Base-by-base conservation (phyloP, 2,113 vertebrate species). In the Calonectris borealis region DNA sequence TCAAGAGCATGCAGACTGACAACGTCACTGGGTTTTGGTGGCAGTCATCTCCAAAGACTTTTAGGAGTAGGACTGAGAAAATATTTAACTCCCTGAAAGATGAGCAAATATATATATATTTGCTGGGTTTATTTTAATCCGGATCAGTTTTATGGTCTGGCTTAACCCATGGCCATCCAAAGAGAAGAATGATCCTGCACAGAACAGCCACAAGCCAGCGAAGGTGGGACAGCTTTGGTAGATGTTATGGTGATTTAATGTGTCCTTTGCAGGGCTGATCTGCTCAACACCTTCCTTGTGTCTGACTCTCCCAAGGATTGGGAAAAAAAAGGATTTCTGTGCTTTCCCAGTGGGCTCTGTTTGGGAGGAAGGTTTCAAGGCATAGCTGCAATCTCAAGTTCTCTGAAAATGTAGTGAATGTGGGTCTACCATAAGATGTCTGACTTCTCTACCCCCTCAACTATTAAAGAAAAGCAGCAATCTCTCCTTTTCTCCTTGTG, bases 1-100 rank as follows among this genome's bases (percentile, higher is more conserved):
- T 81, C 71, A 73, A 83, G 25, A 83, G 62, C 0, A 3, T 57
- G 55, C 55, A 75, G 71, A 54, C 0, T 0, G 1, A 34, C 18
- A 31, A 4, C 4, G 25, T 60, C 52, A 27, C 29, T 6, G 52
- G 48, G 52, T 69, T 80, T 90, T 72, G 58, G 66, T 32, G 60
- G 46, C 46, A 51, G 22, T 38, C 18, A 6, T 26, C 62, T 93
- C 36, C 31, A 12, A 90, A 66, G 66, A 61, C 15, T 76, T 46
- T 31, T 31, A 65, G 49, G 34, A 65, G 29, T 8, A 46, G 38
- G 57, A 22, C 29, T 31, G 38, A 65, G 75, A 32, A 71, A 72
- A 82, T 13, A 75, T 71, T 72, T 42, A 60, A 31, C 12, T 6
- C 13, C 57, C 38, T 48, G 36, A 81, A 77, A 29, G 27, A 69